Percentiles rank a stretch among this genome's conserved stretches.
phyloP scores from a whole-genome alignment of 2,888 invertebrate genomes.

The Netelia virgata region DNA sequence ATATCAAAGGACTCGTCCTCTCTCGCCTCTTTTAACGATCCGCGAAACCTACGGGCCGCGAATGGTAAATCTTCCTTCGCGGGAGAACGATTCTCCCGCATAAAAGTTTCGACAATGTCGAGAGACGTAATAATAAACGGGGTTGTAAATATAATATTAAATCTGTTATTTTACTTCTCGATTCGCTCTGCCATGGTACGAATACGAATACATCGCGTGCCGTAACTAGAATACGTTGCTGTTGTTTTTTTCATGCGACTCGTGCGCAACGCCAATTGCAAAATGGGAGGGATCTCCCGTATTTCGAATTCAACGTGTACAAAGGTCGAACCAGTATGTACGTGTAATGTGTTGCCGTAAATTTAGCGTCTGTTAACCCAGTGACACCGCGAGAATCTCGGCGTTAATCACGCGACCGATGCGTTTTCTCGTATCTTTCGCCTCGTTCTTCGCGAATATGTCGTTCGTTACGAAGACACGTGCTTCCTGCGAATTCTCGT shows the following conservation, averaged over 20 bases:
- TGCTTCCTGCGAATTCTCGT: slow-evolving; percentile 48
- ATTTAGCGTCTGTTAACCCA: slow-evolving; percentile 62
- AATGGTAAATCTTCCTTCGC: slow-evolving; percentile 10
- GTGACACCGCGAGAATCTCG: slow-evolving; percentile 68
- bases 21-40: slow-evolving; percentile 48
- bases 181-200: background rate
- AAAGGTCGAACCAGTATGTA: slow-evolving; percentile 46
- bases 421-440: slow-evolving; percentile 20
- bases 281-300: slow-evolving; percentile 59
- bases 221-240: slow-evolving; percentile 24
- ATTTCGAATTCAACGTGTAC: slow-evolving; percentile 55
- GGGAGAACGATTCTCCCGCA: slow-evolving; percentile 8
- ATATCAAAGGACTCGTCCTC: slow-evolving; percentile 48
- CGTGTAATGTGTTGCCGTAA: slow-evolving; percentile 35
- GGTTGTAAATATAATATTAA: slow-evolving; percentile 26
- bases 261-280: slow-evolving; percentile 36
- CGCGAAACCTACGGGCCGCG: slow-evolving; percentile 18
- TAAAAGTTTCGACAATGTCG: slow-evolving; percentile 29
- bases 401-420: slow-evolving; percentile 55
- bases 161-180: slow-evolving; percentile 5
- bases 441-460: slow-evolving; percentile 14
- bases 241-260: background rate
- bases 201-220: background rate
- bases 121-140: slow-evolving; percentile 32
- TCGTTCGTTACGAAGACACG: slow-evolving; percentile 33